phyloP scores from a whole-genome alignment of 2,113 vertebrate genomes.

The Himantopus leucocephalus region DNA sequence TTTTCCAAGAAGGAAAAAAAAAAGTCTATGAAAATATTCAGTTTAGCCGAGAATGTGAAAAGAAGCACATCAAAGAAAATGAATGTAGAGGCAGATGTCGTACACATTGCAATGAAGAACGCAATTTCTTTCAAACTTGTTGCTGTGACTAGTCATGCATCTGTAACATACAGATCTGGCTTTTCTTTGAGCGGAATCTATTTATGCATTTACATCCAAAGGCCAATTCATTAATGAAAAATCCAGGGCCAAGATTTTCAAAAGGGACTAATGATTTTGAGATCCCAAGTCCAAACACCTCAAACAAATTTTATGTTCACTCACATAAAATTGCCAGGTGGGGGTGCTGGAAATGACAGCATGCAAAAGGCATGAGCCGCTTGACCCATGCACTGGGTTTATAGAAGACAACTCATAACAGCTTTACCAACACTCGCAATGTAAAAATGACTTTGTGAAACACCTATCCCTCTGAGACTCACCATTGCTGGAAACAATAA shows the following conservation, averaged over 20 bases:
- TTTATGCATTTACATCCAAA: not conserved
- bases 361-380: not conserved
- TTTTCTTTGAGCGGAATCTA: not conserved
- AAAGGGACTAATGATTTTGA: not conserved
- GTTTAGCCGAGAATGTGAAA: not conserved
- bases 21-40: not conserved
- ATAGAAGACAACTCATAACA: not conserved
- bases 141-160: not conserved
- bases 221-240: not conserved
- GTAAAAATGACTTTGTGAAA: not conserved
- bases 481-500: not conserved
- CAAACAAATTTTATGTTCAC: not conserved
- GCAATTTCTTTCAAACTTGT: not conserved
- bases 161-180: not conserved
- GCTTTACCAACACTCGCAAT: not conserved
- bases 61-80: not conserved
- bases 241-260: not conserved
- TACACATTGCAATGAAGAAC: not conserved
- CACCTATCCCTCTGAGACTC: not conserved
- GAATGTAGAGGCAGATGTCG: not conserved
- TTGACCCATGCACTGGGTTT: not conserved
- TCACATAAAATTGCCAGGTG: not conserved
- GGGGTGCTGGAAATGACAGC: not conserved
- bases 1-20: not conserved
- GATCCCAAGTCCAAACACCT: not conserved